Evolutionary conservation across 2,797 vertebrate genomes (phyloP).

Genomic region (Moxostoma hubbsi): DNA sequence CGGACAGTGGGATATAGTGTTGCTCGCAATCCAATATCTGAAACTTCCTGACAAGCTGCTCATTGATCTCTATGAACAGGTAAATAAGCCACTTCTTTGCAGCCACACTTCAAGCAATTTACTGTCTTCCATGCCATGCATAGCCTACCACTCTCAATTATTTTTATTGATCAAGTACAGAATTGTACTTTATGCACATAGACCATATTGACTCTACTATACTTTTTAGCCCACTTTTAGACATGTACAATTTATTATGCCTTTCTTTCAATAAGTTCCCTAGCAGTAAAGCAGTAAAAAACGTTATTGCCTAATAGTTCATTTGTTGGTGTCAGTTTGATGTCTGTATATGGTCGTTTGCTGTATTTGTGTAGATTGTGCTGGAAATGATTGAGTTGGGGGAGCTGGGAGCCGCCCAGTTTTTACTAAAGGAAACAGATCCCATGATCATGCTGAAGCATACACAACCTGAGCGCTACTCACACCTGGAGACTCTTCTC

Average conservation of each 20-base stretch:
- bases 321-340: too few species aligned
- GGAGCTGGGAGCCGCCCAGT: constrained; percentile 92
- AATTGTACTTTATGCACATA: neutral
- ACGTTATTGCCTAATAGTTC: too few species aligned
- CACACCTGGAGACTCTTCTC: constrained; percentile 94
- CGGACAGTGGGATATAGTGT: constrained; percentile 95
- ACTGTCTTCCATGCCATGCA: too few species aligned
- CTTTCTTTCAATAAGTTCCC: too few species aligned
- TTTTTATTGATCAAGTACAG: too few species aligned
- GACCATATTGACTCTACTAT: too few species aligned
- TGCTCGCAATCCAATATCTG: constrained; percentile 96
- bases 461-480: constrained; percentile 92
- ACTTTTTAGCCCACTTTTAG: too few species aligned
- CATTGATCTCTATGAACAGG: constrained; percentile 98
- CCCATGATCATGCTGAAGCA: constrained; percentile 99
- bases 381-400: constrained; percentile 94
- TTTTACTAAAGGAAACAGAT: constrained; percentile 92
- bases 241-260: neutral
- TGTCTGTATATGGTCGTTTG: too few species aligned
- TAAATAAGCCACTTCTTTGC: constrained; percentile 57
- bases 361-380: constrained; percentile 82
- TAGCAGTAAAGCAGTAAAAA: too few species aligned
- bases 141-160: too few species aligned
- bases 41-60: constrained; percentile 96
- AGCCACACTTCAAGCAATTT: too few species aligned